Evolutionary conservation across 2,888 invertebrate species (phyloP).

Genomic region (Meta bourneti): DNA sequence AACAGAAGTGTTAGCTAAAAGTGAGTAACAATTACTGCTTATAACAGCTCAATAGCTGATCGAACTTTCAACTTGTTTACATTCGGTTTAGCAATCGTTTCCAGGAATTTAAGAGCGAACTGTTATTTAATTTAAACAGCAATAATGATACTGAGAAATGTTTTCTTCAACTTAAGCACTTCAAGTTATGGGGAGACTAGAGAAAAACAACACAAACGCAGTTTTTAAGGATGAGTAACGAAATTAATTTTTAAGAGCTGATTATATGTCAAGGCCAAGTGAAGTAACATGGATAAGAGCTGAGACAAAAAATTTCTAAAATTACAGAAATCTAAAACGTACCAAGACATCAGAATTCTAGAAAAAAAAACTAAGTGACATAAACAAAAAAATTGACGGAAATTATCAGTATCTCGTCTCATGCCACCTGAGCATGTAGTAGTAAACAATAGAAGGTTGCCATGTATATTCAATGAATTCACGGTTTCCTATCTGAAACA

Average conservation of each 20-base stretch:
- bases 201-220: too few relatives aligned
- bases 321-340: not conserved
- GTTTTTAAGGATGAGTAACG: not conserved
- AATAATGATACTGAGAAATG: too few relatives aligned
- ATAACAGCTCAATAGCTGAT: too few relatives aligned
- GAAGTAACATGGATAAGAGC: not conserved
- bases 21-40: too few relatives aligned
- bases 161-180: too few relatives aligned
- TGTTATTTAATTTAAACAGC: too few relatives aligned
- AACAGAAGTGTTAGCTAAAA: too few relatives aligned
- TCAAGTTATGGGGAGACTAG: too few relatives aligned
- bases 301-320: not conserved
- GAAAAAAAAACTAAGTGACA: not conserved
- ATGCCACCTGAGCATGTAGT: conserved; percentile 73
- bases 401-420: conserved; percentile 29
- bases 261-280: conserved; percentile 44
- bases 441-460: conserved; percentile 64
- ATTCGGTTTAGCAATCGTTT: too few relatives aligned
- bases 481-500: not conserved
- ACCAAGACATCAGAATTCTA: conserved; percentile 23
- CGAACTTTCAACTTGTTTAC: too few relatives aligned
- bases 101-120: too few relatives aligned
- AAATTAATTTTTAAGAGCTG: conserved; percentile 16
- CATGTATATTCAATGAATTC: not conserved
- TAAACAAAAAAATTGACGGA: not conserved